These are phyloP conservation scores for Ferdinandea cuprea DNA, from an alignment of 2,888 invertebrate species.

Conservation along the genomic window DNA sequence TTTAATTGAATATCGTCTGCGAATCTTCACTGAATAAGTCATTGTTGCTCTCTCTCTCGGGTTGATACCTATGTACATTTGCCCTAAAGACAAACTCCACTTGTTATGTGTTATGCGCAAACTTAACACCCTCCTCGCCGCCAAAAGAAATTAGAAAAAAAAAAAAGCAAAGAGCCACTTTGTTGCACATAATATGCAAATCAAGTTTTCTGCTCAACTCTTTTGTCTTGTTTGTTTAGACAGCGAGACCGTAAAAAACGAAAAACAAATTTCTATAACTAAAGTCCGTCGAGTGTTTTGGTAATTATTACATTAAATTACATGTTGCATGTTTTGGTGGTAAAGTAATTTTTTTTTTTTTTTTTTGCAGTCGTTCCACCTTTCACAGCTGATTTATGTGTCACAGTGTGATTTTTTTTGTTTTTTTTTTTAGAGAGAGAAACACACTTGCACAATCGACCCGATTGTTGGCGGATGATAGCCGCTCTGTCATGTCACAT, in stretches of 20 bases:
- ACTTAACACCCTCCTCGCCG: conserved; percentile 4
- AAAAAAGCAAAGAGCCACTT: not conserved
- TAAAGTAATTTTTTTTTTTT: conserved; percentile 34
- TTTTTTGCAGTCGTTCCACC: conserved; percentile 22
- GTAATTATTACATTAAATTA: conserved; percentile 34
- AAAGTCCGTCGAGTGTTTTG: conserved; percentile 12
- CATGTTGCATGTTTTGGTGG: conserved; percentile 42
- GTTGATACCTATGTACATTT: too few relatives aligned
- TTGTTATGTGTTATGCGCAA: not conserved
- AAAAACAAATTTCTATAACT: not conserved
- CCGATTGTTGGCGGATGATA: not conserved
- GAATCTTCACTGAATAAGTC: conserved; percentile 20
- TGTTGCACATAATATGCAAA: conserved; percentile 33
- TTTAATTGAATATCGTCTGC: not conserved
- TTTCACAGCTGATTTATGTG: conserved; percentile 68
- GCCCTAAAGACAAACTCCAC: not conserved
- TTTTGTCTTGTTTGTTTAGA: conserved; percentile 24
- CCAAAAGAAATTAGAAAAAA: conserved; percentile 3
- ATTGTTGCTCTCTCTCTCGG: not conserved
- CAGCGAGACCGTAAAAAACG: conserved; percentile 7
- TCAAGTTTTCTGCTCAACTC: conserved; percentile 42
- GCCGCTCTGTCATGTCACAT: not conserved
- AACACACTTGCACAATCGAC: conserved; percentile 57
- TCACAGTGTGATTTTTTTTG: conserved; percentile 56
- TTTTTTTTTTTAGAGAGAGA: too few relatives aligned